Base-by-base conservation (phyloP, 2,888 invertebrate genomes). In the Eupithecia insigniata region DNA sequence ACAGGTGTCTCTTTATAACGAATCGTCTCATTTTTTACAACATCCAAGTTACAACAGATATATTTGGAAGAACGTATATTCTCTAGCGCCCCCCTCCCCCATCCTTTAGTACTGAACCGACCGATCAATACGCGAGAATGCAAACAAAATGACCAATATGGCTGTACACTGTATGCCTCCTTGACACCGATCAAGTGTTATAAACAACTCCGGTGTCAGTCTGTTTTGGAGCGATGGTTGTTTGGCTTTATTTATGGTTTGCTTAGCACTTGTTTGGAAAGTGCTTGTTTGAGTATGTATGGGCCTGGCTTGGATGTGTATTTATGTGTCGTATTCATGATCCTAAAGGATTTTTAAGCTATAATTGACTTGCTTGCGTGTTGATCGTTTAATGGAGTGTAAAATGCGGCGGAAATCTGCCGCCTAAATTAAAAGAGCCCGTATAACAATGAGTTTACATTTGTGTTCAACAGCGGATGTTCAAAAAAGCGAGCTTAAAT, bases 191-290 rank as follows among this genome's bases (percentile, higher is more conserved):
- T 77, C 65, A 60, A 70, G 71, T 65, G 70, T 30, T 64, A 74
- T 76, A 74, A 74, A 78, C 76, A 70, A 76, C 69, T 72, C 61
- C 1, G 55, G 70, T 70, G 77, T 71, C 77, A 66, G 70, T 73
- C 67, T 69, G 74, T 70, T 69, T 71, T 26, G 61, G 61, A 12
- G 22, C 60, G 62, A 32, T 62, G 62, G 6, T n/a, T 62, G 62
- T 34, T 32, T 62, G 34, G 30, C 16, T 58, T 58, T 55, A 55
- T 58, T 28, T 28, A 58, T 28, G 58, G 28, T 30, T 30, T 18
- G 18, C 30, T 30, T 60, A 8, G 60, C 60, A 60, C 60, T 60
- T 28, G 28, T 28, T 26, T 28, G 58, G 58, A 58, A 16, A 51
- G 58, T 14, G 58, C 16, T 58, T 58, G 28, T 28, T 28, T 26